Evolutionary conservation across 2,888 invertebrate species (phyloP), one percentile per base, ranked within the genome.

Genomic region (Atrina japonica): DNA sequence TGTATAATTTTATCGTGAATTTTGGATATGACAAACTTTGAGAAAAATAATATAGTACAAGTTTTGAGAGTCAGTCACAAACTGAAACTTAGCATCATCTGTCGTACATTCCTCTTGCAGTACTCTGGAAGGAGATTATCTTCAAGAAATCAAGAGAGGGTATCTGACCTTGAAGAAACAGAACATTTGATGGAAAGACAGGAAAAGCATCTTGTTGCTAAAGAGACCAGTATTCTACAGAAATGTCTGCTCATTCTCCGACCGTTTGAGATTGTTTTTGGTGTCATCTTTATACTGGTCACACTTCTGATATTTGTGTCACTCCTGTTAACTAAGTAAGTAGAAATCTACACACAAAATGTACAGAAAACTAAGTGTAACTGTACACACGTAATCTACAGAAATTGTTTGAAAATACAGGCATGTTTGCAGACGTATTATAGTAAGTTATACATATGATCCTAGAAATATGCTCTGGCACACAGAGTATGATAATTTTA

Each of bases 281-380:
- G 91, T 9, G 74, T 89, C 14, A 56, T 88, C 3, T 83, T 88
- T 55, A 78, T 88, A 18, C 69, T 88, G 6, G 64, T 91, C 59
- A 88, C 88, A 0, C 64, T 90, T 0, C 78, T 91, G 30, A 79
- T 91, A 25, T 89, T 90, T 76, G 55, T 90, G 47, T 91, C 91
- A 0, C 81, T 91, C 18, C 77, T 91, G 11, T 76, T 91, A 23
- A 89, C 89, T 9, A 91, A 90, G 91, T 91, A 83, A 84, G 89
- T 73, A n/a, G 7, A 18, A 29, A 40, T 29, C 6, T 35, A 6
- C 35, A 23, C 9, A 16, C n/a, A n/a, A n/a, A n/a, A n/a, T n/a
- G n/a, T n/a, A n/a, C n/a, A n/a, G n/a, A n/a, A n/a, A n/a, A n/a
- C n/a, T n/a, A n/a, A n/a, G n/a, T n/a, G n/a, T n/a, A n/a, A n/a